Percentiles rank a stretch among this genome's conserved stretches.
Conservation (phyloP, 2,888 invertebrate genomes). For the Scaptomyza parva region DNA sequence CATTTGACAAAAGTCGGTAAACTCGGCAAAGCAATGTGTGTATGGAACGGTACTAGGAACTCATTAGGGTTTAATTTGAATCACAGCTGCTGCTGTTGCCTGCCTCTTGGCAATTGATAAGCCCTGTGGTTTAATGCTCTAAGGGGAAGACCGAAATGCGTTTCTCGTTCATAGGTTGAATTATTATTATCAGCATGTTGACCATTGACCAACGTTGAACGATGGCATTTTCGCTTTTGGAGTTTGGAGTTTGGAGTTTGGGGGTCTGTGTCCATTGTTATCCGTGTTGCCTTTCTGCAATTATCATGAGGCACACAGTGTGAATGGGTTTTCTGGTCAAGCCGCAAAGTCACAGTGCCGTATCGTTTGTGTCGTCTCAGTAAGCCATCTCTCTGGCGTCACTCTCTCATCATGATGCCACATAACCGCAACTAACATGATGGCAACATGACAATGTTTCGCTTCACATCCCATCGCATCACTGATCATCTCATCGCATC, state of each 20-base stretch:
- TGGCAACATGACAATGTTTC: conserved; percentile 57
- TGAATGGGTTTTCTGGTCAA: conserved; percentile 48
- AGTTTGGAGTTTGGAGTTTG: too few relatives aligned
- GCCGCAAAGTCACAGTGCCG: conserved; percentile 65
- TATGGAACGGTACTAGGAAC: conserved; percentile 66
- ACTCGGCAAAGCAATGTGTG: conserved; percentile 2
- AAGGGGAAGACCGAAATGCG: conserved; percentile 36
- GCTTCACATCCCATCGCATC: conserved; percentile 20
- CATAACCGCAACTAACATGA: conserved; percentile 76
- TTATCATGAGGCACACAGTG: conserved; percentile 71
- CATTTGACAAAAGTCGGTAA: background rate
- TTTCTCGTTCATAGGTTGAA: conserved; percentile 63
- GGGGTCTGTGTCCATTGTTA: conserved; percentile 19
- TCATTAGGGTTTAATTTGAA: conserved; percentile 74
- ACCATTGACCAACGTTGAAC: conserved; percentile 44
- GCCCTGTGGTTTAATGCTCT: conserved; percentile 33
- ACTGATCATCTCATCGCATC: background rate
- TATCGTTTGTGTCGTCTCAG: conserved; percentile 48
- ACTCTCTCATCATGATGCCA: conserved; percentile 74
- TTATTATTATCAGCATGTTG: conserved; percentile 79
- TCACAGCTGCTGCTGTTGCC: conserved; percentile 28
- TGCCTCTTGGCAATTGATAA: conserved; percentile 40
- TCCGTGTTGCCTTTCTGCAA: conserved; percentile 62
- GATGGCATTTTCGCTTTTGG: conserved; percentile 49
- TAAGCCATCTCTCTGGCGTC: conserved; percentile 44